Base-by-base conservation (phyloP, 2,888 invertebrate genomes). In the Pristionchus mayeri region DNA sequence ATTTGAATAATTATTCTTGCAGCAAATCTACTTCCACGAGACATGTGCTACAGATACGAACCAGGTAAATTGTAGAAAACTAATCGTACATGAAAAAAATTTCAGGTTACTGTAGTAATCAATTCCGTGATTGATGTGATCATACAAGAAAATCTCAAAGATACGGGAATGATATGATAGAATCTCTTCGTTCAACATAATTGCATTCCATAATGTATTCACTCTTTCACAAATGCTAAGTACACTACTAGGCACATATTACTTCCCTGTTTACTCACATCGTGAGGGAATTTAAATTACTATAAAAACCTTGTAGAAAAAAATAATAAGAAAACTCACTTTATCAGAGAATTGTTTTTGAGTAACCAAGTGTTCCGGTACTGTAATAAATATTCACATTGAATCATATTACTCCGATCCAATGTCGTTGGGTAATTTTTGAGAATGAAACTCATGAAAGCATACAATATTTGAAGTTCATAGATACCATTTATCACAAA, bases 71-170 rank as follows among this genome's bases (percentile, higher is more conserved):
- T 21, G 18, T 30, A 71, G 6, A 9, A 44, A 44, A 44, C 21
- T 3, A 16, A 3, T 2, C 37, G 67, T n/a, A 4, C n/a, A 37
- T 18, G 4, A 34, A 37, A 3, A 13, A 40, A 16, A 54, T n/a
- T 71, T 1, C 40, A 71, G 71, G 71, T 71, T 40, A 71, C 71
- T 52, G 86, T 88, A 44, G 89, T 92, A 18, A 90, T 92, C 87
- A 89, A 90, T 84, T 88, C 88, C 16, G 92, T 92, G 34, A 89
- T 92, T 37, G 92, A 92, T 85, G 89, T 89, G 9, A 91, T 92
- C 18, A 87, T 92, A 11, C 89, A 90, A 60, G 89, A 91, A 71
- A 91, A 91, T 83, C 85, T 91, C 54, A 88, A 88, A 75, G 91
- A 91, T 67, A 91, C 90, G n/a, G 91, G 91, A 52, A 91, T 91